A percentile compares a stretch with the other conserved stretches of the same genome.
Conservation (phyloP, 1,140 invertebrate genomes). For the Zaprionus ghesquierei region DNA sequence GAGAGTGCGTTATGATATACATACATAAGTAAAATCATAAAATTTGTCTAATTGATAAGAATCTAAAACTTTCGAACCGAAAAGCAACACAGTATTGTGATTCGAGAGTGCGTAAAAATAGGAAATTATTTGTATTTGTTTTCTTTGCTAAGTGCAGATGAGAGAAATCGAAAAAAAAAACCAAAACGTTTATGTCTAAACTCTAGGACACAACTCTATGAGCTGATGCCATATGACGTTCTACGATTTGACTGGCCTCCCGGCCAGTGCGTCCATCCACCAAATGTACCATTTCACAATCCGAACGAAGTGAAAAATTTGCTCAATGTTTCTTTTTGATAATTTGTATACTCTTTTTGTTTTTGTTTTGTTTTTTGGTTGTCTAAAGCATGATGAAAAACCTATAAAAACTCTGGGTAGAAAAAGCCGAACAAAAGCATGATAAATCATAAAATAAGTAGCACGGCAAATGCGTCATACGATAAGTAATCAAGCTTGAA, state of each 20-base stretch:
- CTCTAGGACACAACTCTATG: conserved; percentile 62
- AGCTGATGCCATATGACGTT: conserved; percentile 36
- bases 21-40: conserved; percentile 27
- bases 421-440: not conserved
- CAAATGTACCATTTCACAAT: conserved; percentile 40
- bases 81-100: conserved; percentile 44
- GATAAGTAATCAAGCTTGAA: not conserved
- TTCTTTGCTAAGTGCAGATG: conserved; percentile 60
- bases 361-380: not conserved
- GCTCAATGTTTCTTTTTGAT: conserved; percentile 52
- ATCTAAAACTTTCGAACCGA: conserved; percentile 17
- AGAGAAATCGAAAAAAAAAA: conserved; percentile 36
- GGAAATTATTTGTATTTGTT: conserved; percentile 10
- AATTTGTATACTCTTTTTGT: conserved; percentile 4
- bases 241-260: conserved; percentile 33
- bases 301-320: conserved; percentile 82
- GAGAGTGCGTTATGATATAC: conserved; percentile 23
- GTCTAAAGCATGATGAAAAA: conserved; percentile 10
- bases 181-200: conserved; percentile 57
- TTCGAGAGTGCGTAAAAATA: conserved; percentile 49
- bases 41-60: conserved; percentile 24
- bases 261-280: conserved; percentile 7
- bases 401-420: not conserved
- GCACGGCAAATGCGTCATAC: not conserved
- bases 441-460: not conserved